These are phyloP conservation scores for Papilio glaucus DNA, from an alignment of 1,140 invertebrate genomes.

Conservation along the genomic window DNA sequence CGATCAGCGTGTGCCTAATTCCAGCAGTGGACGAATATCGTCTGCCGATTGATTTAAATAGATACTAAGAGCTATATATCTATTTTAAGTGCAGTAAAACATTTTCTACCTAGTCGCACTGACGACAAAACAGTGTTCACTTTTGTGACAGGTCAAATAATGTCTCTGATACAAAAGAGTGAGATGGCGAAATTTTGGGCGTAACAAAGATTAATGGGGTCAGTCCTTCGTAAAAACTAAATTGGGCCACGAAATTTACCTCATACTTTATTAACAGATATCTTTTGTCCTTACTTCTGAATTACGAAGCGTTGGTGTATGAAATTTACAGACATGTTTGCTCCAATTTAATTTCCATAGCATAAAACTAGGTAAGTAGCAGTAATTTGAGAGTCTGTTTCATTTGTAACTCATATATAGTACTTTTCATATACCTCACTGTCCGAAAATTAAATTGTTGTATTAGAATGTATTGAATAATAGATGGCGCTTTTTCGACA, in stretches of 20 bases:
- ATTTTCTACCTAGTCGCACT: too few species aligned
- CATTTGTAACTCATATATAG: background rate
- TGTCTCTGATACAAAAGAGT: background rate
- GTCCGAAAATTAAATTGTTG: too few species aligned
- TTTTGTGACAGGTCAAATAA: background rate
- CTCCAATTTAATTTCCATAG: background rate
- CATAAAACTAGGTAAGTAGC: background rate
- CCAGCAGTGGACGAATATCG: too few species aligned
- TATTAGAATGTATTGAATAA: too few species aligned
- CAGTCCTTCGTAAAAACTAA: slow-evolving; percentile 16
- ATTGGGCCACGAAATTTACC: slow-evolving; percentile 9
- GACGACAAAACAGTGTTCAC: background rate
- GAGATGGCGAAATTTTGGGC: background rate
- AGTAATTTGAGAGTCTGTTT: background rate
- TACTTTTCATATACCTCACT: too few species aligned
- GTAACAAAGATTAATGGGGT: slow-evolving; percentile 18
- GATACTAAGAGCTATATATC: too few species aligned
- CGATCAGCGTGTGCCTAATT: too few species aligned
- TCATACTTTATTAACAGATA: slow-evolving; percentile 5
- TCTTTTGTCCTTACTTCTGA: slow-evolving; percentile 7
- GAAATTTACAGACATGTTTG: slow-evolving; percentile 9
- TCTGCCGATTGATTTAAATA: too few species aligned
- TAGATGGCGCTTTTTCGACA: background rate
- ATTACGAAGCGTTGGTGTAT: background rate
- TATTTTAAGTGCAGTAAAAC: too few species aligned